phyloP scores from a whole-genome alignment of 2,888 invertebrate genomes.

The Watsonalla cultraria region DNA sequence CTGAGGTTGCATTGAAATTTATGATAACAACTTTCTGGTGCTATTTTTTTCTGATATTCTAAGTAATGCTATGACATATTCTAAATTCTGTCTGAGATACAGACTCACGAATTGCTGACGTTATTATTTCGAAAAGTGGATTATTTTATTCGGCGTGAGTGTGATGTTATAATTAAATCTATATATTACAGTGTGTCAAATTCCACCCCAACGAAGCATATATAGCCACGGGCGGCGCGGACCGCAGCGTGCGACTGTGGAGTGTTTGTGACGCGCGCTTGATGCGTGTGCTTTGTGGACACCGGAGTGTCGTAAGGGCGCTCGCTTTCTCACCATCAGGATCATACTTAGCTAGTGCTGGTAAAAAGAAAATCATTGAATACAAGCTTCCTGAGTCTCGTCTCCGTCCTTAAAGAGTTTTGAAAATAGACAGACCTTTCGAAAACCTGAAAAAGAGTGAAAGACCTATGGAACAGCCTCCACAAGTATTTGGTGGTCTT shows the following conservation, averaged over 20 bases:
- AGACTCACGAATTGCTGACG: too few relatives aligned
- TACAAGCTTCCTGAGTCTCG: too few relatives aligned
- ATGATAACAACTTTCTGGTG: neutral
- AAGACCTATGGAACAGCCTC: too few relatives aligned
- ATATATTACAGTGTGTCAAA: conserved; percentile 81
- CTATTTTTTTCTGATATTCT: too few relatives aligned
- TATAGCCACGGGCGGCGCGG: conserved; percentile 93
- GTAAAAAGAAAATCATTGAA: conserved; percentile 50
- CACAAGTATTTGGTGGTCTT: too few relatives aligned
- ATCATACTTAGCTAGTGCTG: conserved; percentile 89
- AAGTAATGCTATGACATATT: too few relatives aligned
- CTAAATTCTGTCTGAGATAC: too few relatives aligned
- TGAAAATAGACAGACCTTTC: too few relatives aligned
- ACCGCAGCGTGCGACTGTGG: conserved; percentile 93
- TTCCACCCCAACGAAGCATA: conserved; percentile 96
- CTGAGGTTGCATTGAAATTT: neutral
- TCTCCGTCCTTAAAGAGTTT: too few relatives aligned
- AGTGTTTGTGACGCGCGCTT: conserved; percentile 89
- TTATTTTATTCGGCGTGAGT: too few relatives aligned
- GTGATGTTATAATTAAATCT: neutral
- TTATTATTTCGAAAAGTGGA: too few relatives aligned
- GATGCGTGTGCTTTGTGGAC: conserved; percentile 88
- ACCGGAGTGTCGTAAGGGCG: conserved; percentile 85
- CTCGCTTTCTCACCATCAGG: conserved; percentile 93
- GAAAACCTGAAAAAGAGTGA: too few relatives aligned